Conservation (phyloP, 2,113 vertebrate genomes). For the Hiodon tergisus region DNA sequence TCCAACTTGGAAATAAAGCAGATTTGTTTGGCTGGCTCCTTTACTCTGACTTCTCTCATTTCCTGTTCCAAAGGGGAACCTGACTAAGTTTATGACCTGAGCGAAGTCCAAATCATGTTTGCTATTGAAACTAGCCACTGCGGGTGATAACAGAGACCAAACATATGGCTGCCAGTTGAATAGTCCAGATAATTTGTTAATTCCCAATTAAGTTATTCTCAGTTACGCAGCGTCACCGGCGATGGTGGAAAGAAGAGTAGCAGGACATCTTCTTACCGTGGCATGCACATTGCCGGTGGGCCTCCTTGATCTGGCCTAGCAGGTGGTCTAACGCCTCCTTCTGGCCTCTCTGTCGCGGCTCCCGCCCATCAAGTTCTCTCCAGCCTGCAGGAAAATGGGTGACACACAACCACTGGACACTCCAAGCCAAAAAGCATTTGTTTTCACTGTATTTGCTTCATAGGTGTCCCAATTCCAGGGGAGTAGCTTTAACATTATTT, state of each 20-base stretch:
- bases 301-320: constrained; percentile 75
- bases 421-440: too few species aligned
- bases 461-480: too few species aligned
- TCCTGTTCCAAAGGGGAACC: neutral
- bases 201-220: too few species aligned
- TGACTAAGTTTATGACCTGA: too few species aligned
- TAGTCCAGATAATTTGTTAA: too few species aligned
- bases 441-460: too few species aligned
- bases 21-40: neutral
- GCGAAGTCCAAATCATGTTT: too few species aligned
- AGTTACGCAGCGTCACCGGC: too few species aligned
- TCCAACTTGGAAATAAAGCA: neutral
- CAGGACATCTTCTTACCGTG: constrained; percentile 65
- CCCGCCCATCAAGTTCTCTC: constrained; percentile 71
- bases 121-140: too few species aligned
- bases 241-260: neutral
- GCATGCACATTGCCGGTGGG: constrained; percentile 76
- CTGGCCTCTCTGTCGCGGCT: constrained; percentile 67
- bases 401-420: neutral
- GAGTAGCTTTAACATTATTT: too few species aligned
- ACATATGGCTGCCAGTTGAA: too few species aligned
- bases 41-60: neutral
- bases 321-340: constrained; percentile 76
- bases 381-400: constrained; percentile 61
- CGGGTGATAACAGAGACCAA: too few species aligned